These are phyloP conservation scores for Meghimatium bilineatum DNA, from an alignment of 2,888 invertebrate genomes.

Conservation along the genomic window DNA sequence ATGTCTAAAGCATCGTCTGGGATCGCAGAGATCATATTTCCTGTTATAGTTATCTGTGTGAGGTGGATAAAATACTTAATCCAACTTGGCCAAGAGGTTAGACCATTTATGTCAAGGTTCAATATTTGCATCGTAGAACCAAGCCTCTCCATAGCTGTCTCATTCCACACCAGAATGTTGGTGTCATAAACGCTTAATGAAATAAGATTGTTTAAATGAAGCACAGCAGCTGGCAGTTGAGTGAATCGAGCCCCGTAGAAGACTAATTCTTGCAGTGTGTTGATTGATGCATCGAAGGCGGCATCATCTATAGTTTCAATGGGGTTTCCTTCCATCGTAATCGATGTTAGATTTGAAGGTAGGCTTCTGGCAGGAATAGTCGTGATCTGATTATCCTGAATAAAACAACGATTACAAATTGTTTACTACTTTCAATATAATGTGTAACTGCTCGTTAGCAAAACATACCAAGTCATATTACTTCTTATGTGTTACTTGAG, in stretches of 20 bases:
- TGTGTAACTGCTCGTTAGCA: no score
- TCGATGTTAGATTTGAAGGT: background rate
- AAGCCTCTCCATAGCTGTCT: background rate
- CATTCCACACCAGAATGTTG: background rate
- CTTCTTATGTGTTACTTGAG: no score
- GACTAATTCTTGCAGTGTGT: background rate
- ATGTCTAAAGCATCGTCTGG: constrained; percentile 15
- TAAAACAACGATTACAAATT: background rate
- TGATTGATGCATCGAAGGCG: constrained; percentile 1
- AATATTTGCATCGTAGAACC: background rate
- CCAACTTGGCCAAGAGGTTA: constrained; percentile 1
- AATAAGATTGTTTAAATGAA: background rate
- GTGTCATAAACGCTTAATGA: background rate
- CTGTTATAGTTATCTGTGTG: background rate
- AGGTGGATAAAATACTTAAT: background rate
- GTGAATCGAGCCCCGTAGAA: background rate
- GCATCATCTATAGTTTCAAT: background rate
- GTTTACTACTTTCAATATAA: no score
- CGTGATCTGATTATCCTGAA: background rate
- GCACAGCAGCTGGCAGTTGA: background rate
- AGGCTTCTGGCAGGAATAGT: background rate
- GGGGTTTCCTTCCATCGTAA: background rate
- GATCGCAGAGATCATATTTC: background rate
- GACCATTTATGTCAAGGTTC: background rate
- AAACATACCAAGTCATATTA: no score